Base-by-base conservation (phyloP, 1,140 invertebrate species). In the Tenebrio molitor region DNA sequence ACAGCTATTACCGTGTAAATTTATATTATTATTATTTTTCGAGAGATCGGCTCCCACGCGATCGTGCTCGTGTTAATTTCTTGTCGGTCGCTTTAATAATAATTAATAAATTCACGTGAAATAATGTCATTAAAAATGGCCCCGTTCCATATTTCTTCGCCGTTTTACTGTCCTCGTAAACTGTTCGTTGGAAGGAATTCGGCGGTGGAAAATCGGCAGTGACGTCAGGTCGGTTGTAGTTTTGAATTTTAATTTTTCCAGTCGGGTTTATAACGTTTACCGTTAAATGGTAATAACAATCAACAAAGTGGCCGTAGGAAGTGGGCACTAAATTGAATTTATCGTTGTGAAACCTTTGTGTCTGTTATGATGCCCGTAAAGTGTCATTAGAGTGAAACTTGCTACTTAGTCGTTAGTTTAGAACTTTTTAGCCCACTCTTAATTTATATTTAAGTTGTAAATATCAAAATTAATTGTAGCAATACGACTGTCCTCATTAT, bases 21-120 rank as follows among this genome's bases (percentile, higher is more conserved):
- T 53, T 53, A 53, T 25, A 25, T 53, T 25, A 53, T 53, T 29
- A 29, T 19, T 7, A 12, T n/a, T 53, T 15, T 39, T 39, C 12
- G 12, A 46, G 19, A 46, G 17, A 19, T 2, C 42, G 10, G 4
- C 4, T 46, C 42, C 42, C 42, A 46, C 42, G 42, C 42, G 17
- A 46, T 16, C 12, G 2, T 7, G 3, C 16, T 15, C 42, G 42
- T 46, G 42, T 46, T 39, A 39, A 39, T 39, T 39, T 12, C 5
- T 12, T 39, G 5, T 29, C n/a, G 36, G 3, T 15, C 42, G 10
- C 14, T 46, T 46, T 16, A 46, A 46, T 17, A 16, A 46, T 46
- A 46, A 46, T 46, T 46, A 46, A 46, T 46, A 46, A 46, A 16
- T 46, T 17, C 4, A 46, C 14, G 42, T 46, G 42, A 46, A 16